Evolutionary conservation across 2,888 invertebrate species (phyloP), one percentile per base, ranked within the genome.

Genomic region (Meandrusa payeni): DNA sequence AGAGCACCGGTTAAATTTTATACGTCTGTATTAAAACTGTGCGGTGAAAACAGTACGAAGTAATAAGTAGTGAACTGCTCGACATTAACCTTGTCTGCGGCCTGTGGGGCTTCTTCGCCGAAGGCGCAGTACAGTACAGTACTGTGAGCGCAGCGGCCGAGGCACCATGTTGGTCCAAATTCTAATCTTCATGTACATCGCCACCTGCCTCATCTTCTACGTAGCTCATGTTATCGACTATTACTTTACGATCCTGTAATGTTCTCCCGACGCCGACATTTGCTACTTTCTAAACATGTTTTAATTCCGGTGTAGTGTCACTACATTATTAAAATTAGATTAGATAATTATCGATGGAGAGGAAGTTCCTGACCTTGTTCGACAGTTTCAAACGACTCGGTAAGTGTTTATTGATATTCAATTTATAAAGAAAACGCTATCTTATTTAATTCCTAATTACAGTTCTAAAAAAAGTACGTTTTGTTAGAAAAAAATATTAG

Each of bases 111-210:
- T 45, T n/a, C n/a, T n/a, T 48, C 46, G 4, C 1, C 33, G n/a
- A 40, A 42, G 31, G n/a, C n/a, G n/a, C n/a, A n/a, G n/a, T n/a
- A n/a, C n/a, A n/a, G n/a, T 17, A 6, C 55, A 50, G 57, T 47
- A 48, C 34, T 41, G 48, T 44, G 36, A 19, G 38, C 43, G 41
- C 29, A 51, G 26, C 48, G 23, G 12, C 20, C 27, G 50, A 38
- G 37, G 41, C 45, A 76, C 55, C 65, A 88, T 88, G 88, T 69
- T 88, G 66, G 81, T 88, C 6, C 88, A 88, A 53, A 85, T 88
- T 28, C 70, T 88, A 9, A 83, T 88, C 31, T 85, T 88, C 69
- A 83, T 88, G 79, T 88, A 88, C 67, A 83, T 88, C 40, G 83
- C 74, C 41, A 82, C 81, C 5, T 88, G 87, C 54, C 64, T 88